These are phyloP conservation scores for Macropus fuliginosus DNA, from an alignment of 2,797 vertebrate species.

Conservation along the genomic window DNA sequence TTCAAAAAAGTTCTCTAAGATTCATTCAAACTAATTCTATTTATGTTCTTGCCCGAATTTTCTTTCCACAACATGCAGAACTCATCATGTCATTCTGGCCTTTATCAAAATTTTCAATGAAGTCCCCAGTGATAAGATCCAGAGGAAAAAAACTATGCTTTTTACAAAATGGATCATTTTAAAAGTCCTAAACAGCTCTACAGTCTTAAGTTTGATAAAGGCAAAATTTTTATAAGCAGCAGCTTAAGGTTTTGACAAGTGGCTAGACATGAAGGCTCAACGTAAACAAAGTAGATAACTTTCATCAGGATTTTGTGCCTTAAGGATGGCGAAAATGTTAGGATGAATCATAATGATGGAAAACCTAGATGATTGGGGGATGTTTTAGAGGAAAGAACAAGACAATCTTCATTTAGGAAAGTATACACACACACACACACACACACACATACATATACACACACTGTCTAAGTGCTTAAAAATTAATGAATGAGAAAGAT, in stretches of 20 bases:
- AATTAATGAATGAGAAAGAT: slow-evolving; percentile 29
- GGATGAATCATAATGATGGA: not conserved
- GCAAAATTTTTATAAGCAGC: not conserved
- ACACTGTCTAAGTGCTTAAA: slow-evolving; percentile 29
- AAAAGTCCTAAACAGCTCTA: not conserved
- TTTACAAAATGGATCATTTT: not conserved
- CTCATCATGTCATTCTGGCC: not conserved
- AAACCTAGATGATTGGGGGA: not conserved
- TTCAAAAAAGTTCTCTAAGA: not conserved
- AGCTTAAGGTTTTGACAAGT: not conserved
- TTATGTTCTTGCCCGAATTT: not conserved
- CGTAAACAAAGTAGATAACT: not conserved
- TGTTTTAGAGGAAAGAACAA: not conserved
- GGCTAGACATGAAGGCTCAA: not conserved
- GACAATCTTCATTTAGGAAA: slow-evolving; percentile 23
- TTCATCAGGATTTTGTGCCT: not conserved
- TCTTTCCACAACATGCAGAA: not conserved
- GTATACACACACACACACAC: slow-evolving; percentile 1
- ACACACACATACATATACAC: not conserved
- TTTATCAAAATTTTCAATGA: not conserved
- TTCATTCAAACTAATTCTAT: not conserved
- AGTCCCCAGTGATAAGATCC: not conserved
- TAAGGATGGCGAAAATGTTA: not conserved
- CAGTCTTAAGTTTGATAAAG: not conserved
- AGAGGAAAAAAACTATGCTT: not conserved